These are phyloP conservation scores for Enteromius thamalakanensis DNA, from an alignment of 2,797 vertebrate genomes.

Conservation along the genomic window DNA sequence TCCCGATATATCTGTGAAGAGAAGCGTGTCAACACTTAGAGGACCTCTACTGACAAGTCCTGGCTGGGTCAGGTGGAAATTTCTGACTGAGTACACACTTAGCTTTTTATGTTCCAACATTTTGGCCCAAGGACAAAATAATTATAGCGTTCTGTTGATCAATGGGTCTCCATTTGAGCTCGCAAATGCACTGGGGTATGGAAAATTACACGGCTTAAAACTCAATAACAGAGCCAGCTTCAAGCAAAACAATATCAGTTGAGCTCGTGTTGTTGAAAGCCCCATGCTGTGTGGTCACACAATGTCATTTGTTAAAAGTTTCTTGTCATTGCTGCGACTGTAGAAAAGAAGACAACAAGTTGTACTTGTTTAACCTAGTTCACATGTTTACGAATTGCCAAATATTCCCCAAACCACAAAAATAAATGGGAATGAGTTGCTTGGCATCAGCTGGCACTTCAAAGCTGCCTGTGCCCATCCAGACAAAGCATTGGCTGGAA, in stretches of 20 bases:
- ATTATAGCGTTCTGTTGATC: slow-evolving; percentile 37
- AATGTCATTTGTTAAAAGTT: slow-evolving; percentile 5
- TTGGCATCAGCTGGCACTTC: slow-evolving; percentile 43
- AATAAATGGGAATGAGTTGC: slow-evolving; percentile 22
- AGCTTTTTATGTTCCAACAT: slow-evolving; percentile 48
- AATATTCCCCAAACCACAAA: not conserved
- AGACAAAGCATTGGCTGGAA: slow-evolving; percentile 3
- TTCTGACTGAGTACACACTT: slow-evolving; percentile 44
- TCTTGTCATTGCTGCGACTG: not conserved
- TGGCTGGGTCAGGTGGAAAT: slow-evolving; percentile 53
- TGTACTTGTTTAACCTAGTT: not conserved
- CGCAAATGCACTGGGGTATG: slow-evolving; percentile 14
- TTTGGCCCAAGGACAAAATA: slow-evolving; percentile 44
- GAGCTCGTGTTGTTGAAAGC: slow-evolving; percentile 7
- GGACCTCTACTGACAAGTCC: slow-evolving; percentile 36
- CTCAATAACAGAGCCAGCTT: slow-evolving; percentile 15
- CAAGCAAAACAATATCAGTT: slow-evolving; percentile 8
- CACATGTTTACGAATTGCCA: not conserved
- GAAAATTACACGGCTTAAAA: slow-evolving; percentile 34
- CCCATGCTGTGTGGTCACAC: not conserved
- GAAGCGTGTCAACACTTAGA: slow-evolving; percentile 31
- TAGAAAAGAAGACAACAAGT: not conserved
- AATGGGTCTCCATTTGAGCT: slow-evolving; percentile 16
- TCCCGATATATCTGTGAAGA: slow-evolving; percentile 52
- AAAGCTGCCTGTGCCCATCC: slow-evolving; percentile 30